Conservation (phyloP, 1,140 invertebrate genomes). For the Gonatopus flavifemur region DNA sequence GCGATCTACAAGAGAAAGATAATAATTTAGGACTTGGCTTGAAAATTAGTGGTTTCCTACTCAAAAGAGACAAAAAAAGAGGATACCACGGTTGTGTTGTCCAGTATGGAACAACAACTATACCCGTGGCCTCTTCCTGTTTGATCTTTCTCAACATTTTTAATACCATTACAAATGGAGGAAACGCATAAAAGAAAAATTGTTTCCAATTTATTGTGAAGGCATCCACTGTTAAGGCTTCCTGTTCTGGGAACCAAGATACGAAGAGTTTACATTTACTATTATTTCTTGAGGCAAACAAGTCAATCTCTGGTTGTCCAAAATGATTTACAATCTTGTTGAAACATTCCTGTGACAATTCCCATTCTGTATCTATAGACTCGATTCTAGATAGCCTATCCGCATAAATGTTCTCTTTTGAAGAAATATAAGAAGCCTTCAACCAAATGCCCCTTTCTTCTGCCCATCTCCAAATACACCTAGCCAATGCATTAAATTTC, state of each 20-base stretch:
- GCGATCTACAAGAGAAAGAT: background rate
- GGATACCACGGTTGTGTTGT: background rate
- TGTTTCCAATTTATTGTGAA: background rate
- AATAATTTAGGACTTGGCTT: background rate
- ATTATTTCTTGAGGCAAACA: background rate
- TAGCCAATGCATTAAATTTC: background rate
- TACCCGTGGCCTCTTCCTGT: background rate
- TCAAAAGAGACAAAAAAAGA: background rate
- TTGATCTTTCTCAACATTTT: background rate
- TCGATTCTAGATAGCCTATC: background rate
- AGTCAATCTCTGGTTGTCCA: background rate
- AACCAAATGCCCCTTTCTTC: constrained; percentile 1
- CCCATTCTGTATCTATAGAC: background rate
- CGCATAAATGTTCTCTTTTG: background rate
- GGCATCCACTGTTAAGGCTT: background rate
- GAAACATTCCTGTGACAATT: background rate
- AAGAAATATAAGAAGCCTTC: background rate
- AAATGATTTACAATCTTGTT: background rate
- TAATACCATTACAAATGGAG: background rate
- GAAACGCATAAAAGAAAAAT: background rate
- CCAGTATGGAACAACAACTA: background rate
- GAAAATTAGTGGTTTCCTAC: background rate
- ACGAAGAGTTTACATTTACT: background rate
- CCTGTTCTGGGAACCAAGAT: background rate
- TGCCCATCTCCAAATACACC: constrained; percentile 1